Conservation (phyloP, 2,113 vertebrate genomes). For the Mustela lutreola region DNA sequence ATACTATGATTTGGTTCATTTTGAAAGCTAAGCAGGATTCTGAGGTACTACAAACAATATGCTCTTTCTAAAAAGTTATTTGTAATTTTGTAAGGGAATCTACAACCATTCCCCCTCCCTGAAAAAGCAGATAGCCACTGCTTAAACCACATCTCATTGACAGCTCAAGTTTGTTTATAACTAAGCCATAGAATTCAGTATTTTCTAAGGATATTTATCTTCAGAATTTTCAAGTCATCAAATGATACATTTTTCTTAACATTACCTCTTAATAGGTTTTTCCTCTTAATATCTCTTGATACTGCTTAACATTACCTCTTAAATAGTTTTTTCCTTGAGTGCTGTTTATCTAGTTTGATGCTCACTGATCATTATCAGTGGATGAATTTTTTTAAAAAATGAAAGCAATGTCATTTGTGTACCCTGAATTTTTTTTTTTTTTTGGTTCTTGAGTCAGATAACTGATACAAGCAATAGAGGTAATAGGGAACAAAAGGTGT, state of each 20-base stretch:
- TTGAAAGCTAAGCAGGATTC: not conserved
- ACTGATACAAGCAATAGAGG: not conserved
- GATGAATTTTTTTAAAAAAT: conserved; percentile 45
- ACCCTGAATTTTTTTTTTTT: not conserved
- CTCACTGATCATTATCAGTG: conserved; percentile 35
- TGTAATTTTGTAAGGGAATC: conserved; percentile 54
- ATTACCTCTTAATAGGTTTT: not conserved
- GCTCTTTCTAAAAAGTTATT: conserved; percentile 41
- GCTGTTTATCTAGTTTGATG: not conserved
- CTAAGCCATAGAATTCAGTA: conserved; percentile 1
- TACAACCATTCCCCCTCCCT: not conserved
- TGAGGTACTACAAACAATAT: conserved; percentile 3
- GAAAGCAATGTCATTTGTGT: not conserved
- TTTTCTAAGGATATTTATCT: conserved; percentile 51
- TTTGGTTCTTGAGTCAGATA: conserved; percentile 28
- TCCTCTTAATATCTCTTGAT: not conserved
- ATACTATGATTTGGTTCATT: not conserved
- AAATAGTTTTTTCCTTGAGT: conserved; percentile 29
- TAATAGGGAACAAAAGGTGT: not conserved
- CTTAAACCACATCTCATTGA: not conserved
- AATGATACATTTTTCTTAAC: conserved; percentile 42
- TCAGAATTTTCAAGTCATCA: conserved; percentile 48
- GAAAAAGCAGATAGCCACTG: not conserved
- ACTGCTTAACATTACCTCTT: not conserved
- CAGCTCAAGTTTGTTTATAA: conserved; percentile 19